phyloP scores from a whole-genome alignment of 2,888 invertebrate species.

The Sinotaia quadrata region DNA sequence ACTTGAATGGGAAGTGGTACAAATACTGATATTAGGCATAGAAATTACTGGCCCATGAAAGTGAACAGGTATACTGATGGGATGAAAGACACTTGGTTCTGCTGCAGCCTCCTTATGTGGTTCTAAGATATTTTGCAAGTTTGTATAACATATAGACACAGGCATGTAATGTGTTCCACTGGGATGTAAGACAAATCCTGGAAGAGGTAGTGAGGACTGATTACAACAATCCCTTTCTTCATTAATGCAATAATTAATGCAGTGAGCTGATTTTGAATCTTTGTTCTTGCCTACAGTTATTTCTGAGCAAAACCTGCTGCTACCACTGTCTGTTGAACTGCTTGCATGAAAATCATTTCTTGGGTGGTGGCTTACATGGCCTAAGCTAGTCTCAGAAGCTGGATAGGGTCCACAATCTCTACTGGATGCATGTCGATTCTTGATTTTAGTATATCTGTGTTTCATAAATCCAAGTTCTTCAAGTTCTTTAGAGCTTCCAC shows the following conservation, averaged over 20 bases:
- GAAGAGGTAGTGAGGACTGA: conserved; percentile 73
- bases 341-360: conserved; percentile 12
- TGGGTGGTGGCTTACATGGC: conserved; percentile 34
- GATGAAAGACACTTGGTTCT: conserved; percentile 59
- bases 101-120: conserved; percentile 6
- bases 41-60: conserved; percentile 56
- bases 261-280: neutral
- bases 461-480: neutral
- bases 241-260: too few species aligned
- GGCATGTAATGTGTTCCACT: conserved; percentile 91
- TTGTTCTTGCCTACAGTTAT: conserved; percentile 11
- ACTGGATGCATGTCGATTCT: conserved; percentile 22
- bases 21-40: conserved; percentile 34
- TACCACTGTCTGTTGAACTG: conserved; percentile 6
- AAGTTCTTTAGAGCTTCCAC: conserved; percentile 18
- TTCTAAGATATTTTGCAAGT: conserved; percentile 71
- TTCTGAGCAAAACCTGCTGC: too few species aligned
- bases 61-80: conserved; percentile 67
- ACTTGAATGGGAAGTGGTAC: too few species aligned
- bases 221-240: neutral
- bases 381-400: conserved; percentile 43
- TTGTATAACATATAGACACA: conserved; percentile 72
- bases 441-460: neutral
- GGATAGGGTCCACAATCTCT: conserved; percentile 45
- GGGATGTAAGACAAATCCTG: conserved; percentile 92